phyloP scores from a whole-genome alignment of 2,888 invertebrate species.

The Lucinisca nassula region DNA sequence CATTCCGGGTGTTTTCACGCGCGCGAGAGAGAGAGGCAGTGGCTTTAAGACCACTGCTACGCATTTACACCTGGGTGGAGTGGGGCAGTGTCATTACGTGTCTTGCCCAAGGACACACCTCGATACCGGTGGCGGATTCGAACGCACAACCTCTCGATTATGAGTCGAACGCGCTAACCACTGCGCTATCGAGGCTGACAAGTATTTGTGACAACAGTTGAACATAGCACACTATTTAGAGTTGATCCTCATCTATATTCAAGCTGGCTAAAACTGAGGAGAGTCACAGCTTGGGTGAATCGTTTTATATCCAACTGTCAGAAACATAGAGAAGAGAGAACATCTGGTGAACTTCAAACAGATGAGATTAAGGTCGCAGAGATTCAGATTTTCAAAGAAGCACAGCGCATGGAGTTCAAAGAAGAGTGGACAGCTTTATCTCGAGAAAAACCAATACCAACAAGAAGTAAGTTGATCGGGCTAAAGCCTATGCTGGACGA shows the following conservation, averaged over 20 bases:
- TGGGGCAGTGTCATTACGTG: too few species aligned
- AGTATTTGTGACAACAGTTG: neutral
- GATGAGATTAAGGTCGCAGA: constrained; percentile 18
- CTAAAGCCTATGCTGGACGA: neutral
- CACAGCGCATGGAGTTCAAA: constrained; percentile 14
- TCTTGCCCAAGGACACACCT: too few species aligned
- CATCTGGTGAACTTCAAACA: neutral
- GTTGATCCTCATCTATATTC: neutral
- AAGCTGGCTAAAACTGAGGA: neutral
- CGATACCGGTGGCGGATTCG: too few species aligned
- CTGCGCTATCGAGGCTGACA: too few species aligned
- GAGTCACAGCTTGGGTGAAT: neutral
- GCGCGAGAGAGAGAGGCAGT: too few species aligned
- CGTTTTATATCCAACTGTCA: neutral
- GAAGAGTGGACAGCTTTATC: too few species aligned
- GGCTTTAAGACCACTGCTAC: too few species aligned
- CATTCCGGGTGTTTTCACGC: too few species aligned
- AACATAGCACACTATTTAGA: neutral
- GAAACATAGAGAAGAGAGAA: neutral
- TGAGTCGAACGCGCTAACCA: too few species aligned
- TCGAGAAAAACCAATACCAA: constrained; percentile 5
- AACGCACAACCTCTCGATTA: too few species aligned
- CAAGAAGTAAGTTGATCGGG: constrained; percentile 17
- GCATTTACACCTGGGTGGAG: too few species aligned
- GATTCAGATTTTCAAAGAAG: constrained; percentile 11